Evolutionary conservation across 1,140 invertebrate genomes (phyloP), one percentile per base, ranked within the genome.

Genomic region (Lethrus apterus): DNA sequence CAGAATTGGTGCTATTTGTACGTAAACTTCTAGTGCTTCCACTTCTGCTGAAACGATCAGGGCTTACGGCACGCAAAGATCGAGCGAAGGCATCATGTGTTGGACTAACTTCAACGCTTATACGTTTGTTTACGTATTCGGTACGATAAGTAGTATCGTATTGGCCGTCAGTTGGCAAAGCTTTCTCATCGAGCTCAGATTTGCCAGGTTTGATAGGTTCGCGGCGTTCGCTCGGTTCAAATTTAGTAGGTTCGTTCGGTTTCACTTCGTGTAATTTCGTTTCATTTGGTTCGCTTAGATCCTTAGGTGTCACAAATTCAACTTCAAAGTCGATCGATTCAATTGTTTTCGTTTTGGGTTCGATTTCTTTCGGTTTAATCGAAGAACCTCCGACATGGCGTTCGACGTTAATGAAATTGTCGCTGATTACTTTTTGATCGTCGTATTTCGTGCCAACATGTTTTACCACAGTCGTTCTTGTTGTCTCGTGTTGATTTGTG

Each of bases 21-120:
- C 58, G 60, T 9, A 59, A 53, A 48, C 60, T 64, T 13, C 61
- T 69, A 34, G 60, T 64, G 20, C 67, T 69, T 30, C 73, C 71
- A 15, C 70, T 55, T 65, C 68, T 40, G 55, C 67, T 48, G 56
- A 68, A 48, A 55, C 71, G 62, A 35, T 72, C 67, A 8, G 77
- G 74, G 44, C 68, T 74, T 31, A 78, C 73, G 34, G 78, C 71
- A 34, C 82, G 71, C 23, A 84, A 64, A 20, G 80, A 80, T 44
- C 78, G 76, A 2, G 80, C 81, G 68, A 82, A 84, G 3, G 79
- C 79, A 51, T 82, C 74, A 59, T 84, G 82, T 14, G 80, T 76
- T 4, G 81, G 77, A 59, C 79, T 81, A 41, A 76, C 70, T 50
- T 79, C 75, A 36, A 74, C 70, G 47, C 75, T 78, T 23, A 81